Evolutionary conservation across 2,888 invertebrate species (phyloP).

Genomic region (Gastracanthus pulcherrimus): DNA sequence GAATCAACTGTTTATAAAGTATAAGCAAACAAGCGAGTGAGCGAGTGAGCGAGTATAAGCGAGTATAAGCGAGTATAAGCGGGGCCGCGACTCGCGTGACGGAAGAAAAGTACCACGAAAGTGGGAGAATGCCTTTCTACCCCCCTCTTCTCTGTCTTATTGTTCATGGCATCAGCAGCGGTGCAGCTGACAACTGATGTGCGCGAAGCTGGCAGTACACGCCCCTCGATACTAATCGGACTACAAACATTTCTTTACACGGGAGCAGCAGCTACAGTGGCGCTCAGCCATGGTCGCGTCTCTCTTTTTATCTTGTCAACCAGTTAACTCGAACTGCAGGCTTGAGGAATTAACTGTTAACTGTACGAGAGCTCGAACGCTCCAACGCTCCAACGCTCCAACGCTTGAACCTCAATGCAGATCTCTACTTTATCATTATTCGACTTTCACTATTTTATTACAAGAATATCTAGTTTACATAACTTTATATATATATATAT

Average conservation of each 20-base stretch:
- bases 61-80: not conserved
- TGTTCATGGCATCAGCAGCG: constrained; percentile 18
- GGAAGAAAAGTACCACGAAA: constrained; percentile 5
- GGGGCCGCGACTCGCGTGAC: not conserved
- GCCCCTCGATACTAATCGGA: constrained; percentile 75
- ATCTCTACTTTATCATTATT: too few relatives aligned
- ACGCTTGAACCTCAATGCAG: too few relatives aligned
- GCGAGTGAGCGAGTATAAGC: not conserved
- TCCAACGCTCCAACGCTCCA: too few relatives aligned
- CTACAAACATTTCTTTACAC: constrained; percentile 72
- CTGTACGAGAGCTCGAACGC: too few relatives aligned
- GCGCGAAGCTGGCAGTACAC: constrained; percentile 74
- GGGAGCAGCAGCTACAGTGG: constrained; percentile 10
- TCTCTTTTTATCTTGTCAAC: too few relatives aligned
- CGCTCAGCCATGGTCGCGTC: not conserved
- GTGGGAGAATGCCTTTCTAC: not conserved
- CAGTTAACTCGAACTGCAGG: too few relatives aligned
- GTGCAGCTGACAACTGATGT: constrained; percentile 73
- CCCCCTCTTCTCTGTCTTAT: constrained; percentile 4
- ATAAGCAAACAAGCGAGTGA: not conserved
- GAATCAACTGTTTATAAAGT: too few relatives aligned
- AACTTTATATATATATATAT: too few relatives aligned
- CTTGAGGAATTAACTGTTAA: too few relatives aligned
- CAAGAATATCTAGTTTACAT: too few relatives aligned
- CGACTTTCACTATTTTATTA: too few relatives aligned